phyloP scores from a whole-genome alignment of 2,797 vertebrate species.

The Acrocephalus scirpaceus region DNA sequence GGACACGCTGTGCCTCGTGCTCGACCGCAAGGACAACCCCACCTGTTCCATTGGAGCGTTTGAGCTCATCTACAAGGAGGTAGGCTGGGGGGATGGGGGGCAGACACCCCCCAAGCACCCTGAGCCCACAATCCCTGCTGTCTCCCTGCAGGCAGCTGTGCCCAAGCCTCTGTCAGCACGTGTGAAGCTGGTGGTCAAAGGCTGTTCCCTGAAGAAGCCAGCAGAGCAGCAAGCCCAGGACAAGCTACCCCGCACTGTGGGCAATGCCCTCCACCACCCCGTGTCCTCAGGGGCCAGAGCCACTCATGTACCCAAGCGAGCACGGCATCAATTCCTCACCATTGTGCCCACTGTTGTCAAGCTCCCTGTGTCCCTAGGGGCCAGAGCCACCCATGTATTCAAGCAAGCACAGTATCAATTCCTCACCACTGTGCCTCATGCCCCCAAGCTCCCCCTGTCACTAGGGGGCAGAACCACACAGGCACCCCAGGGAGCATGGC shows the following conservation, averaged over 20 bases:
- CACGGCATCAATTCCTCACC: neutral
- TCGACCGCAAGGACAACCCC: conserved; percentile 81
- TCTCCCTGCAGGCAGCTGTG: conserved; percentile 76
- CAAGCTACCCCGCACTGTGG: rapidly evolving
- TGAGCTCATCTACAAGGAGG: conserved; percentile 92
- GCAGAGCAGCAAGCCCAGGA: neutral
- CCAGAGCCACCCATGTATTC: conserved; percentile 35
- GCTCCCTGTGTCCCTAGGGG: conserved; percentile 5
- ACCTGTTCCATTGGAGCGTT: conserved; percentile 84
- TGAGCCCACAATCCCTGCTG: rapidly evolving
- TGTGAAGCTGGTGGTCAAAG: conserved; percentile 86
- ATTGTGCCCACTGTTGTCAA: conserved; percentile 64
- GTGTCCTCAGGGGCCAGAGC: conserved; percentile 78
- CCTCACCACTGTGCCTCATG: conserved; percentile 58
- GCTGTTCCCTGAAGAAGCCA: conserved; percentile 77
- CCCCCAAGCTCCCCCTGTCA: neutral
- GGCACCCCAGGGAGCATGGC: rapidly evolving
- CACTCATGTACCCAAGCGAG: neutral
- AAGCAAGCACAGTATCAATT: neutral
- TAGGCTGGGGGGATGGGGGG: conserved; percentile 2
- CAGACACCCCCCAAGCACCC: neutral
- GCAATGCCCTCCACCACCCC: too few relatives aligned
- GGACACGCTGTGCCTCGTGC: conserved; percentile 86
- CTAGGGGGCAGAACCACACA: conserved; percentile 67
- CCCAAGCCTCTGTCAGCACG: conserved; percentile 82